Percentiles rank a stretch among this genome's conserved stretches.
These are phyloP conservation scores for Lypha dubia DNA, from an alignment of 2,888 invertebrate genomes.

Conservation along the genomic window DNA sequence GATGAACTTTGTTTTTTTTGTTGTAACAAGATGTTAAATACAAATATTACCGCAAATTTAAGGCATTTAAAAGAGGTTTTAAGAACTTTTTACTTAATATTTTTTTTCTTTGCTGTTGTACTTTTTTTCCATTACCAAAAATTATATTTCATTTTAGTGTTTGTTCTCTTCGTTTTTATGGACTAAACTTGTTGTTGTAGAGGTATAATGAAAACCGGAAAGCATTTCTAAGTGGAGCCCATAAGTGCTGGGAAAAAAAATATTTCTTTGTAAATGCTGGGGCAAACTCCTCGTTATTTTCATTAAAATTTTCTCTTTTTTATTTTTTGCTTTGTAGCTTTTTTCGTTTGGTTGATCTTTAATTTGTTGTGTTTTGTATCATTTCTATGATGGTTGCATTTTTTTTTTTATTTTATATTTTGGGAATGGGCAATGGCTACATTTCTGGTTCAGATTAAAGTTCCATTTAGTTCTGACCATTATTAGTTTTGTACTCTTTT, in stretches of 20 bases:
- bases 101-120: background rate
- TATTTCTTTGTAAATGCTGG: slow-evolving; percentile 15
- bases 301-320: background rate
- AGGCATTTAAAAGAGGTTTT: slow-evolving; percentile 14
- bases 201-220: slow-evolving; percentile 32
- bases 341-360: slow-evolving; percentile 40
- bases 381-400: background rate
- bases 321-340: background rate
- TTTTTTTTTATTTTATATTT: background rate
- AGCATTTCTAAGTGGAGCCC: slow-evolving; percentile 25
- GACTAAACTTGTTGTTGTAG: slow-evolving; percentile 32
- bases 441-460: slow-evolving; percentile 52
- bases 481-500: slow-evolving; percentile 57
- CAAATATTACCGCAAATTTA: slow-evolving; percentile 38
- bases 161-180: slow-evolving; percentile 43
- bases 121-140: slow-evolving; percentile 20
- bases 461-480: slow-evolving; percentile 58
- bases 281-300: slow-evolving; percentile 23
- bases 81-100: background rate
- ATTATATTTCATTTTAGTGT: slow-evolving; percentile 18
- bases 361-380: slow-evolving; percentile 48
- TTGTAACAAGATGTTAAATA: slow-evolving; percentile 4
- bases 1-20: background rate
- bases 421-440: slow-evolving; percentile 22
- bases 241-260: slow-evolving; percentile 40